Conservation (phyloP, 2,888 invertebrate species). For the Plemyria rubiginata region DNA sequence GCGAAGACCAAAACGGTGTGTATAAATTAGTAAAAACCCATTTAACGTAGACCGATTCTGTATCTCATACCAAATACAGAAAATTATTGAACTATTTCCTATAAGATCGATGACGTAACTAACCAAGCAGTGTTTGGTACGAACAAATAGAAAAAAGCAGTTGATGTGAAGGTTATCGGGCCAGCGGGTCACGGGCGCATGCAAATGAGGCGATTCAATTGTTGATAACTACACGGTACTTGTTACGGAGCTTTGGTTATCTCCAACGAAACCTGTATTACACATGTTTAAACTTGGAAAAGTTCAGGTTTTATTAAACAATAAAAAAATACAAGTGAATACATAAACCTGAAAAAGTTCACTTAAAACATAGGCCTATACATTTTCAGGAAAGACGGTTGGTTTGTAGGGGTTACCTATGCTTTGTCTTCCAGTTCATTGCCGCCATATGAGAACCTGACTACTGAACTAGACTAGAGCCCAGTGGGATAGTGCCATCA, state of each 20-base stretch:
- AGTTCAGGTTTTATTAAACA: no score
- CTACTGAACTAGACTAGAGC: no score
- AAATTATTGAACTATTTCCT: neutral
- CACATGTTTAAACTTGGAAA: neutral
- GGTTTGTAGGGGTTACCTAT: no score
- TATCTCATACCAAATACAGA: neutral
- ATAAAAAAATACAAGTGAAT: no score
- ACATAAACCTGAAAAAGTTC: no score
- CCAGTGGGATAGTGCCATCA: no score
- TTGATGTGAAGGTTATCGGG: constrained; percentile 62
- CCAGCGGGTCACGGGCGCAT: constrained; percentile 75
- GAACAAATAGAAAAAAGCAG: constrained; percentile 49
- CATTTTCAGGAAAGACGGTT: no score
- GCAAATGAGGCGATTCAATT: constrained; percentile 71
- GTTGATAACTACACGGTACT: constrained; percentile 52
- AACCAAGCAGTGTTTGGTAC: constrained; percentile 33
- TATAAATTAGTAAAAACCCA: no score
- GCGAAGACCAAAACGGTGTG: no score
- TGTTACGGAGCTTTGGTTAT: constrained; percentile 22
- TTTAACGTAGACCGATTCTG: neutral
- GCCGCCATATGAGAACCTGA: neutral
- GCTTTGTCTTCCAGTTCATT: neutral
- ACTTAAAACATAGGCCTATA: no score
- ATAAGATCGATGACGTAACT: constrained; percentile 41
- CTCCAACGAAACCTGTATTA: constrained; percentile 18